Percentiles rank a stretch among this genome's conserved stretches.
These are phyloP conservation scores for Solenodon paradoxus DNA, from an alignment of 2,113 vertebrate genomes.

Conservation along the genomic window DNA sequence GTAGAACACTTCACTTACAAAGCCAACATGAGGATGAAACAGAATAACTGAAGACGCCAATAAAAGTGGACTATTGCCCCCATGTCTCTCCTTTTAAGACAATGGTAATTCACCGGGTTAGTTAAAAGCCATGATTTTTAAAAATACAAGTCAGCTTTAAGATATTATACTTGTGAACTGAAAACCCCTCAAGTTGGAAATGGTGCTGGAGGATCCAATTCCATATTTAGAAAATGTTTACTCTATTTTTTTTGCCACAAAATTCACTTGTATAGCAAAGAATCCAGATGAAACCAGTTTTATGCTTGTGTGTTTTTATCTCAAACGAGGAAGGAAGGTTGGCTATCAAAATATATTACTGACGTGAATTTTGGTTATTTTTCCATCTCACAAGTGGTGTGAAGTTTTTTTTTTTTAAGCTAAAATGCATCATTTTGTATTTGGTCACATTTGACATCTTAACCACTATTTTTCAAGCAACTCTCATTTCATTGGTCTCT, in stretches of 20 bases:
- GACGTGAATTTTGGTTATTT: constrained; percentile 49
- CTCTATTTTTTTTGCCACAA: background rate
- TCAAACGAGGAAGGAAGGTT: background rate
- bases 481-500: constrained; percentile 9
- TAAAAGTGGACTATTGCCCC: background rate
- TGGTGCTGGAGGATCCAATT: background rate
- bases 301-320: background rate
- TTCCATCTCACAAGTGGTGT: background rate
- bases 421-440: background rate
- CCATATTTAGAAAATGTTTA: background rate
- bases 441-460: constrained; percentile 32
- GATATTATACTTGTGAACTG: background rate
- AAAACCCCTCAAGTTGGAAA: background rate
- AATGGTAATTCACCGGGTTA: background rate
- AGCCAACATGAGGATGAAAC: background rate
- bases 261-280: constrained; percentile 5
- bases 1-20: background rate
- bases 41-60: background rate
- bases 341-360: background rate
- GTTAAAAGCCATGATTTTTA: background rate
- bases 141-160: background rate
- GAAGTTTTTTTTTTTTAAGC: background rate
- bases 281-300: constrained; percentile 9
- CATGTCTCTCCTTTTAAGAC: background rate
- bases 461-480: constrained; percentile 56